A percentile compares a stretch with the other conserved stretches of the same genome.
Evolutionary conservation across 2,113 vertebrate genomes (phyloP).

Genomic region (Mohoua ochrocephala): DNA sequence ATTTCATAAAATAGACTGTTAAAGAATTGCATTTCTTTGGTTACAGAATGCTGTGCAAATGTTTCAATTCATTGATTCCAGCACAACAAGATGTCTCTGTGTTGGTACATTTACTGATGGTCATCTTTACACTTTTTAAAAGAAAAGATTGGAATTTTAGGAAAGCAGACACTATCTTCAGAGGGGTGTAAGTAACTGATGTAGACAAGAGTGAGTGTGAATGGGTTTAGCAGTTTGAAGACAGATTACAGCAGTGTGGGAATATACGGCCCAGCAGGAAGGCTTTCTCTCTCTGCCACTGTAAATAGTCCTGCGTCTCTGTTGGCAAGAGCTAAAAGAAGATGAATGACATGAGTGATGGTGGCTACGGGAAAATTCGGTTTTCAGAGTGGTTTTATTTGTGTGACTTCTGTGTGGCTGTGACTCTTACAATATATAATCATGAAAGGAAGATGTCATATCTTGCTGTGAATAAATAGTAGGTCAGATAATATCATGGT

Average conservation of each 20-base stretch:
- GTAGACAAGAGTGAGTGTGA: background rate
- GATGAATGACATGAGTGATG: background rate
- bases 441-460: background rate
- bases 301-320: background rate
- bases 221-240: conserved; percentile 5
- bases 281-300: background rate
- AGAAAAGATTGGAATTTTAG: background rate
- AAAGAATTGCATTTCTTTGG: background rate
- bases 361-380: background rate
- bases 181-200: background rate
- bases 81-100: background rate
- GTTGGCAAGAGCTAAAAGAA: background rate
- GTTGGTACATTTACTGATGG: background rate
- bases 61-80: background rate
- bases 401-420: background rate
- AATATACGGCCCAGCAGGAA: conserved; percentile 3
- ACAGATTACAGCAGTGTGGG: background rate
- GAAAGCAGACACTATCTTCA: background rate
- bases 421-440: background rate
- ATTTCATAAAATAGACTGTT: background rate
- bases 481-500: conserved; percentile 16
- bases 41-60: background rate
- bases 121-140: background rate
- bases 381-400: background rate
- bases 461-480: background rate